phyloP scores from a whole-genome alignment of 2,113 vertebrate species.

The Anolis carolinensis region DNA sequence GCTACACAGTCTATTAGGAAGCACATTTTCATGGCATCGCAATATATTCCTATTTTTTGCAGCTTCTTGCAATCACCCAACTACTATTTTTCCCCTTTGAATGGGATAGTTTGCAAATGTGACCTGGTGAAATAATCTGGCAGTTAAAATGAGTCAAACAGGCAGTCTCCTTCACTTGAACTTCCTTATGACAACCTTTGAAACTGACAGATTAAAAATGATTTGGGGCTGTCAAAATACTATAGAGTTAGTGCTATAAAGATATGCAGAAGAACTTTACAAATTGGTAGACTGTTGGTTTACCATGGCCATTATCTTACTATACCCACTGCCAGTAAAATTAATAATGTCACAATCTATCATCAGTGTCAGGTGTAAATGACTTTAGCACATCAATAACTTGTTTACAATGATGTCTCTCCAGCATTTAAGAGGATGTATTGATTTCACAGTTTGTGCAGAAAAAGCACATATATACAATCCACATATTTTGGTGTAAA shows the following conservation, averaged over 20 bases:
- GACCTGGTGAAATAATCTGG: constrained; percentile 68
- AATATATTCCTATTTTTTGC: constrained; percentile 64
- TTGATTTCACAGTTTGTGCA: constrained; percentile 64
- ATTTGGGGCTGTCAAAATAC: constrained; percentile 72
- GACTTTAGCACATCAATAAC: constrained; percentile 63
- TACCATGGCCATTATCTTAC: constrained; percentile 55
- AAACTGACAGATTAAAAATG: constrained; percentile 75
- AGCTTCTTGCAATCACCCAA: constrained; percentile 66
- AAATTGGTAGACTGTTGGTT: constrained; percentile 56
- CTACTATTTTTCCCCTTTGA: constrained; percentile 65
- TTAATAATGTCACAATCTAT: constrained; percentile 67
- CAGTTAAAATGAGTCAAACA: constrained; percentile 68
- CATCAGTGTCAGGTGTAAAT: constrained; percentile 62
- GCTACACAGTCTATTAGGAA: constrained; percentile 61
- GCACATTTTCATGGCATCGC: constrained; percentile 61
- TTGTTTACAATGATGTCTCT: constrained; percentile 61
- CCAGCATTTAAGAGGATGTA: constrained; percentile 58
- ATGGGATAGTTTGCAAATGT: constrained; percentile 64
- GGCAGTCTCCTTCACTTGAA: constrained; percentile 71
- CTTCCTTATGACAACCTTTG: constrained; percentile 75
- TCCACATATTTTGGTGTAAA: constrained; percentile 37
- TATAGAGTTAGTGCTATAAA: constrained; percentile 56
- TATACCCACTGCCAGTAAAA: constrained; percentile 58
- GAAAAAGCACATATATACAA: constrained; percentile 29
- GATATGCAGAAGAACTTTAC: constrained; percentile 67